Base-by-base conservation (phyloP, 2,888 invertebrate genomes). In the Heliconius ethilla region DNA sequence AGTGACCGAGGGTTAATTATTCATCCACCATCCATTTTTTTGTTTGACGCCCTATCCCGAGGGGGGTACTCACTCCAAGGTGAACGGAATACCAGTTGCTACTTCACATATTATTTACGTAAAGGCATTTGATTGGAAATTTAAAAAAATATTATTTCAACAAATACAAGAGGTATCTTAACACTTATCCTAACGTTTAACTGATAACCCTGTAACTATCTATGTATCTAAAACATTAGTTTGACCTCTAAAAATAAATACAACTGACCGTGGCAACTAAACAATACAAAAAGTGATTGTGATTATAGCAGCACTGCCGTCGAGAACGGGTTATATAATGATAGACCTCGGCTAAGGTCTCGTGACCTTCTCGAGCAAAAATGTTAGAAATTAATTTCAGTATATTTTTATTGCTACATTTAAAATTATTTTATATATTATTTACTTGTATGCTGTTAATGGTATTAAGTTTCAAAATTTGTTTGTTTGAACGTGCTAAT, bases 321-420 rank as follows among this genome's bases (percentile, higher is more conserved):
- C 10, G 69, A 80, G 83, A 82, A 82, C 59, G 18, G n/a, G 73
- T 73, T 73, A 73, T 63, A 37, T 73, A 59, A 73, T 73, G 73
- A 33, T 59, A 33, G 73, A 62, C 73, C 73, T 73, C 62, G 73
- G 40, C 15, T 62, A 25, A 63, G 73, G 73, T 62, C 37, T 22
- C 51, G 11, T 37, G 72, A 25, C 72, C 76, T 76, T 76, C 62
- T 73, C 10, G 15, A 40, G 33, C 59, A 73, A 37, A 73, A 73
- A 37, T 63, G 73, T 73, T 73, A 62, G 73, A 70, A 29, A 29
- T 55, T 55, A 70, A 45, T 67, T 37, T 67, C 37, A n/a, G n/a
- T 67, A 11, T 22, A n/a, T 11, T n/a, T 33, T 67, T 67, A 67
- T 37, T 37, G 22, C 66, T 37, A n/a, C 11, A 37, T 37, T n/a